phyloP scores from a whole-genome alignment of 2,888 invertebrate genomes.

The Doris montereyensis region DNA sequence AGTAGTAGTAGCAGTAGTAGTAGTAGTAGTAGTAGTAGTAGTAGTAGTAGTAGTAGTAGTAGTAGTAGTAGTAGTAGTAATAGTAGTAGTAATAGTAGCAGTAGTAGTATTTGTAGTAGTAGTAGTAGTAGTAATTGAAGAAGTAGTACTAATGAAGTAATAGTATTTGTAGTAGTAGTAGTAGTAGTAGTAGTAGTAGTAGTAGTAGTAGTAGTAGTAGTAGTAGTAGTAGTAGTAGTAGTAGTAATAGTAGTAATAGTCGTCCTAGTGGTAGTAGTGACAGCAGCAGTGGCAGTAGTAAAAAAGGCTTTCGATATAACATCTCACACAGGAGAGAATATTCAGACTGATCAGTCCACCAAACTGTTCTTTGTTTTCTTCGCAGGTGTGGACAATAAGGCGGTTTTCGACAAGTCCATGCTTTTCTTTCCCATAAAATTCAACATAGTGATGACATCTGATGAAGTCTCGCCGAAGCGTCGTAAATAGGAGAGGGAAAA shows the following conservation, averaged over 20 bases:
- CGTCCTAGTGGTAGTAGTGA: background rate
- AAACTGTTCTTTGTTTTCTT: background rate
- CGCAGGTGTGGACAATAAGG: background rate
- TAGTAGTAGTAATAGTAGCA: background rate
- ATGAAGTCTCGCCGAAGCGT: no score
- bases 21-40: background rate
- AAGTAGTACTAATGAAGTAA: no score
- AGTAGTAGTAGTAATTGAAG: no score
- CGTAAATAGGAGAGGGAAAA: no score
- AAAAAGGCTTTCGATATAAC: background rate
- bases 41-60: background rate
- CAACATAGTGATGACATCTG: background rate
- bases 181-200: background rate
- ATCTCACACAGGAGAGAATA: background rate
- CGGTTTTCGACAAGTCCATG: background rate
- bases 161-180: no score
- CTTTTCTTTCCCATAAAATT: constrained; percentile 6
- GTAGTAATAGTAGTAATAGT: background rate
- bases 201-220: background rate
- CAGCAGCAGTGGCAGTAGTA: background rate
- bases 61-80: background rate
- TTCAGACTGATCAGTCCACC: background rate
- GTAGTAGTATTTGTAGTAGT: no score
- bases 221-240: background rate
- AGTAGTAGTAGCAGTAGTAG: background rate